Evolutionary conservation across 1,140 invertebrate species (phyloP), one percentile per base, ranked within the genome.

Genomic region (Latrodectus geometricus): DNA sequence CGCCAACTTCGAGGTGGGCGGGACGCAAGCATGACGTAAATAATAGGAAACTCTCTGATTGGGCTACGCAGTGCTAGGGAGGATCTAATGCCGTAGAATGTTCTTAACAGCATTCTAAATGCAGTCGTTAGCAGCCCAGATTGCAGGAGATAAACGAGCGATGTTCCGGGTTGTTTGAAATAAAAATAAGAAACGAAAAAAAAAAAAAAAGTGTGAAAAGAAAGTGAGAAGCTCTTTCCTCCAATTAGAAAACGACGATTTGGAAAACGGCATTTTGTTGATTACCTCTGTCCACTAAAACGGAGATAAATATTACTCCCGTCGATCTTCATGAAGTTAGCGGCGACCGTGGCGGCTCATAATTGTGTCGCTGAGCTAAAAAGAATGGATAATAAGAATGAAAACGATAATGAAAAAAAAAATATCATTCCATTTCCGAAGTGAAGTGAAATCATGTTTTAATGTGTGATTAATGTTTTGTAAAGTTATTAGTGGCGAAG

Each of bases 261-360:
- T 65, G 82, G 82, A 84, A 84, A 84, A 86, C 83, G 83, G 83
- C 83, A 86, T 86, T 86, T 86, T 86, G 83, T 86, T 86, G 83
- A 86, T 86, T 86, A 86, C 75, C 75, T 81, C 75, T 86, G 83
- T 86, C 74, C 83, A 86, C 83, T 86, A 86, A 86, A 84, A 75
- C 61, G 61, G 66, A 73, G 83, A 78, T 77, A 78, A 86, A 86
- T 86, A 76, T 86, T 86, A 77, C 49, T 50, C 73, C 68, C 75
- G 83, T 86, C 83, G 83, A 86, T 86, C 83, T 86, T 86, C 83
- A 86, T 86, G 83, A 86, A 86, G 74, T 76, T 85, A 85, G 74
- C 73, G 56, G 73, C 75, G 48, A 86, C 83, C 83, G 83, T 61
- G 66, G 68, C 50, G 66, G 83, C 52, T 86, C 70, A 74, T 86